These are phyloP conservation scores for Epinotia brunnichana DNA, from an alignment of 2,888 invertebrate species.

Conservation along the genomic window DNA sequence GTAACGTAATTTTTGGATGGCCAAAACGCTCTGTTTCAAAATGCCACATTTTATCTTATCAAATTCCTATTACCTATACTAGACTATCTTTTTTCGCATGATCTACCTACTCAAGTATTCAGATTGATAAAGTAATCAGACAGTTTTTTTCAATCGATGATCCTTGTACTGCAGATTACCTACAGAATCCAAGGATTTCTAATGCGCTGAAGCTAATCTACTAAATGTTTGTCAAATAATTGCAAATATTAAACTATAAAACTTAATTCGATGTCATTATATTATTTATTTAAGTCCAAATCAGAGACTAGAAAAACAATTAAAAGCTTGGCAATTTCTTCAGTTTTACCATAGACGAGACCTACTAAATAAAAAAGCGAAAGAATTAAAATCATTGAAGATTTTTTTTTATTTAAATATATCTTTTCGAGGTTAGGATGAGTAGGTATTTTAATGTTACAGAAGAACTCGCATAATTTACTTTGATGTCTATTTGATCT, in stretches of 20 bases:
- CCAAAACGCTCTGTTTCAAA: neutral
- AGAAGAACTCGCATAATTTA: too few relatives aligned
- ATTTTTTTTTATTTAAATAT: too few relatives aligned
- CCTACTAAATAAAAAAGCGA: too few relatives aligned
- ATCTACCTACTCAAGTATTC: neutral
- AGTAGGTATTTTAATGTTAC: too few relatives aligned
- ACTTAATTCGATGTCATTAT: constrained; percentile 29
- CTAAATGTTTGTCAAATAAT: constrained; percentile 31
- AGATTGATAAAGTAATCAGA: too few relatives aligned
- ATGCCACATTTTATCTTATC: neutral
- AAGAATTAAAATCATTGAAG: neutral
- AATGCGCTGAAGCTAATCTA: constrained; percentile 10
- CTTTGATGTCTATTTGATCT: too few relatives aligned
- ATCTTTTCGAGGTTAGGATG: too few relatives aligned
- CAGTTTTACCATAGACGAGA: too few relatives aligned
- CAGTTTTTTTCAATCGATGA: too few relatives aligned
- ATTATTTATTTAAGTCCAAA: neutral
- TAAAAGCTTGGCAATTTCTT: neutral
- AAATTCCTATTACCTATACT: too few relatives aligned
- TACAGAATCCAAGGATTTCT: constrained; percentile 18
- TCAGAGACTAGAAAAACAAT: constrained; percentile 4
- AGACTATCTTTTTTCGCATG: neutral
- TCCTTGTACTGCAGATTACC: too few relatives aligned
- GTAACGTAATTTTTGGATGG: neutral
- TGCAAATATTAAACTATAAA: constrained; percentile 8